phyloP scores from a whole-genome alignment of 2,797 vertebrate species.

The Leucoraja ocellata region DNA sequence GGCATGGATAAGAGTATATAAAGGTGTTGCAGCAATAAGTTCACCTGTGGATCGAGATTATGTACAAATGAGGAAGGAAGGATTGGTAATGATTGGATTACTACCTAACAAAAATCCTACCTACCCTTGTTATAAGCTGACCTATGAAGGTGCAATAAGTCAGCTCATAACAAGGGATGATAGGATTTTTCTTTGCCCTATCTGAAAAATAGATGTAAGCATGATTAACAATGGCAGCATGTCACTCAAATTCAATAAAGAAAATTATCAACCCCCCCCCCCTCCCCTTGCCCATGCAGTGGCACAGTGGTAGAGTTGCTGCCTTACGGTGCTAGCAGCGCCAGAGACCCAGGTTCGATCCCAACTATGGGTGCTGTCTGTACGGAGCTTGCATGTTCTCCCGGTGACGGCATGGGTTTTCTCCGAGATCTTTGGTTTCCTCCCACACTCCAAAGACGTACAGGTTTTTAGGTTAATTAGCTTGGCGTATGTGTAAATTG shows the following conservation, averaged over 20 bases:
- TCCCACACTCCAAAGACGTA: no score
- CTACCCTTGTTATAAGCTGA: not conserved
- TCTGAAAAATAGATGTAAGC: not conserved
- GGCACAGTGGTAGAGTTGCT: no score
- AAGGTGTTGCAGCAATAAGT: not conserved
- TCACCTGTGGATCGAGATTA: not conserved
- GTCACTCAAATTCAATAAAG: not conserved
- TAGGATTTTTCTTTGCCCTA: not conserved
- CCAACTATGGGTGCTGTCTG: no score
- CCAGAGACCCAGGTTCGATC: no score
- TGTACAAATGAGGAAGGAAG: not conserved
- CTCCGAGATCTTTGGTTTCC: no score
- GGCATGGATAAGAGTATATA: not conserved
- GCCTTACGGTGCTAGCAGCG: no score
- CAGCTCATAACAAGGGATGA: no score
- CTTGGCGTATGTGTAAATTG: no score
- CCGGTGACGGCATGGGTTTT: no score
- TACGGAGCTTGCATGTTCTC: no score
- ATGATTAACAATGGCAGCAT: not conserved
- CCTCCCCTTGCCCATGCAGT: no score
- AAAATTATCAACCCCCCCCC: not conserved
- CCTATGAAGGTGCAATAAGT: not conserved
- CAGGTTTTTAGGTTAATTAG: no score
- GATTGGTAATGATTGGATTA: not conserved
- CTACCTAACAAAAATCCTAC: not conserved